phyloP scores from a whole-genome alignment of 2,113 vertebrate genomes.

The Callipepla californica region DNA sequence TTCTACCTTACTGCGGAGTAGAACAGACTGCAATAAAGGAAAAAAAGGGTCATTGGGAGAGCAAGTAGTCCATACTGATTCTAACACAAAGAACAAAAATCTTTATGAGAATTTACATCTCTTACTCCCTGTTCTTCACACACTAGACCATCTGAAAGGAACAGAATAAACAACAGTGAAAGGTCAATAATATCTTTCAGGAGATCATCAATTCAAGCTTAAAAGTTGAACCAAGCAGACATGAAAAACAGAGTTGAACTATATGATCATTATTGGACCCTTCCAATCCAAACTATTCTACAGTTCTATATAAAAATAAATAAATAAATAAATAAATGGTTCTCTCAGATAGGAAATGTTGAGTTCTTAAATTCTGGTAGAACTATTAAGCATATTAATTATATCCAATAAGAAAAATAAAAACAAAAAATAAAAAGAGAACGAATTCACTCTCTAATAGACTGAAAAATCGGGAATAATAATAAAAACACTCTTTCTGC shows the following conservation, averaged over 20 bases:
- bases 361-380: neutral
- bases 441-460: neutral
- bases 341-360: neutral
- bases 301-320: neutral
- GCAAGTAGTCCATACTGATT: neutral
- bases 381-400: neutral
- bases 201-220: neutral
- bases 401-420: neutral
- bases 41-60: neutral
- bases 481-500: neutral
- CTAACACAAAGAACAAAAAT: neutral
- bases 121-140: neutral
- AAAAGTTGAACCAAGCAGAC: neutral
- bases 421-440: neutral
- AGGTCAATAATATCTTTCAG: slow-evolving; percentile 27
- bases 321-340: neutral
- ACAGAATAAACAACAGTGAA: neutral
- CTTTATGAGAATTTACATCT: neutral
- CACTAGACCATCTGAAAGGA: neutral
- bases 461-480: neutral
- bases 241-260: neutral
- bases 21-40: slow-evolving; percentile 1
- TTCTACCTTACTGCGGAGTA: slow-evolving; percentile 21
- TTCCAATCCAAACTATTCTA: neutral
- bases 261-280: neutral